Percentiles rank a stretch among this genome's conserved stretches.
phyloP scores from a whole-genome alignment of 2,888 invertebrate genomes.

The Lasioglossum marginatum region DNA sequence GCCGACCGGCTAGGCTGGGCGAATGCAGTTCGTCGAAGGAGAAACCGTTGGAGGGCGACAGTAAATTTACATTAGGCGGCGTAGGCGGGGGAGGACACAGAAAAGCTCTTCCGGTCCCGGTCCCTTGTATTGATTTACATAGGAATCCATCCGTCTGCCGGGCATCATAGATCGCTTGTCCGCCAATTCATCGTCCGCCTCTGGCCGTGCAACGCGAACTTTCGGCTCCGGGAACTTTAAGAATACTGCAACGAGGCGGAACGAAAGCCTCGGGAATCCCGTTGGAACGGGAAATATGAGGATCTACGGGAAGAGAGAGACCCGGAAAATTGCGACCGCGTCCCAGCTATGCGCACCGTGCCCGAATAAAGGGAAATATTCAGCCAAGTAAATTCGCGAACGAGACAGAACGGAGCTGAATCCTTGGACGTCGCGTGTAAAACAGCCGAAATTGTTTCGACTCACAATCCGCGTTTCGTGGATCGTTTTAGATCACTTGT shows the following conservation, averaged over 20 bases:
- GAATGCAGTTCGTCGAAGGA: conserved; percentile 36
- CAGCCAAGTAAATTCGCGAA: conserved; percentile 26
- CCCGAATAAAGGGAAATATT: conserved; percentile 29
- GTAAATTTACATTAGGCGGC: conserved; percentile 78
- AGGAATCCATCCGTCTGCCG: conserved; percentile 22
- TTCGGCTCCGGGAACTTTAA: neutral
- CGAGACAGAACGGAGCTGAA: neutral
- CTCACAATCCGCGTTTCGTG: too few relatives aligned
- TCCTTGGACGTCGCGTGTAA: neutral
- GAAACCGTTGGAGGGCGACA: conserved; percentile 60
- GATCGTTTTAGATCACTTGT: too few relatives aligned
- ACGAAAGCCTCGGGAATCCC: conserved; percentile 12
- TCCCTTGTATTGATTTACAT: conserved; percentile 46
- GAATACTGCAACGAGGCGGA: conserved; percentile 9
- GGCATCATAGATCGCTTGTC: conserved; percentile 20
- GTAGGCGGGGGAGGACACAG: conserved; percentile 67
- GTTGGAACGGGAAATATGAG: conserved; percentile 28
- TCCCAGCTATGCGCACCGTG: neutral
- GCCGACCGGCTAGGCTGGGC: neutral
- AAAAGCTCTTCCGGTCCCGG: conserved; percentile 72
- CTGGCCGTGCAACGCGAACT: neutral
- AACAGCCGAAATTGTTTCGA: neutral
- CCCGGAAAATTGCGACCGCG: neutral
- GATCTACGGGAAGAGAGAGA: conserved; percentile 4
- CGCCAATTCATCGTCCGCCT: neutral